phyloP scores from a whole-genome alignment of 1,140 invertebrate genomes.

The Asobara japonica region DNA sequence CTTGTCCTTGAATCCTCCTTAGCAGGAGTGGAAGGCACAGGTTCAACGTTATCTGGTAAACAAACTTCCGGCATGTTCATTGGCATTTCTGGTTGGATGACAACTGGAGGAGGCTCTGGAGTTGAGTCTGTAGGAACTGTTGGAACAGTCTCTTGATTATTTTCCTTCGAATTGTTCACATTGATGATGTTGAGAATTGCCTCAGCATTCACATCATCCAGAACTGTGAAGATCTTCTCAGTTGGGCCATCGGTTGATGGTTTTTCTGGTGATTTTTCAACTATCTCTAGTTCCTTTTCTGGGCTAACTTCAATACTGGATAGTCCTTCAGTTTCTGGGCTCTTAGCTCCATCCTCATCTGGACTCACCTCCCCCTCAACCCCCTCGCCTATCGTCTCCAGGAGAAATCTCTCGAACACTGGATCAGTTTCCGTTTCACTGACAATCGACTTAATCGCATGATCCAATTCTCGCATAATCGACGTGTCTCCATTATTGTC shows the following conservation, averaged over 20 bases:
- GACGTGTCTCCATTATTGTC: conserved; percentile 50
- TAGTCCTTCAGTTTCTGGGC: neutral
- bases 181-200: conserved; percentile 61
- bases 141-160: conserved; percentile 39
- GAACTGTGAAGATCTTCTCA: conserved; percentile 35
- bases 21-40: too few relatives aligned
- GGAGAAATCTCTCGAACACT: conserved; percentile 62
- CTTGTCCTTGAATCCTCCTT: neutral
- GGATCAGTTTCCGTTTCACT: conserved; percentile 63
- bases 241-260: conserved; percentile 22
- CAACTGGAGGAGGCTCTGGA: neutral
- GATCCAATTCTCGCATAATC: conserved; percentile 60
- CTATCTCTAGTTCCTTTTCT: neutral
- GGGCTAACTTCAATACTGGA: too few relatives aligned
- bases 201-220: conserved; percentile 60
- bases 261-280: neutral
- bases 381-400: conserved; percentile 40
- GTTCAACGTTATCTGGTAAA: too few relatives aligned
- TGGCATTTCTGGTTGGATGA: conserved; percentile 30
- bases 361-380: conserved; percentile 54
- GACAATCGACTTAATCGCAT: conserved; percentile 59
- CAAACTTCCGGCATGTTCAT: too few relatives aligned
- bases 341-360: conserved; percentile 45
- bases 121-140: conserved; percentile 45
- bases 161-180: conserved; percentile 29